phyloP scores from a whole-genome alignment of 2,113 vertebrate species.

The Rutilus rutilus region DNA sequence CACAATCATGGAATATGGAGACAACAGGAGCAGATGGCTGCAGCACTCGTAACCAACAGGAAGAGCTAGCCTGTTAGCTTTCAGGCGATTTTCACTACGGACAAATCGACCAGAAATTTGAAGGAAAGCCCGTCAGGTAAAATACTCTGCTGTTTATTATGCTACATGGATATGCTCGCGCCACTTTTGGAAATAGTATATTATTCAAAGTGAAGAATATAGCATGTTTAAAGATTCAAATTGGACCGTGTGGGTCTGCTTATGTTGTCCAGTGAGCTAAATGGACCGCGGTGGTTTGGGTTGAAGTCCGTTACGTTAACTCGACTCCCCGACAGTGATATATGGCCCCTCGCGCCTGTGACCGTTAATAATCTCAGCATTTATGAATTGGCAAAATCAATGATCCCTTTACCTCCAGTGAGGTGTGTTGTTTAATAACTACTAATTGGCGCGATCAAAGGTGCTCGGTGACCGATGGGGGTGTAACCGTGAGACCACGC shows the following conservation, averaged over 20 bases:
- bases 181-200: not conserved
- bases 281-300: not conserved
- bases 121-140: conserved; percentile 62
- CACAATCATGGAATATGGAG: conserved; percentile 16
- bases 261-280: not conserved
- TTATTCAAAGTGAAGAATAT: not conserved
- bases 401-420: not conserved
- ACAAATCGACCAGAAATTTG: conserved; percentile 61
- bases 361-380: not conserved
- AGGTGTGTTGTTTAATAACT: not conserved
- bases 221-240: not conserved
- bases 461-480: not conserved
- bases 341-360: not conserved
- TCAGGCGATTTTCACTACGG: conserved; percentile 46
- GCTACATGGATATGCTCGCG: too few species aligned
- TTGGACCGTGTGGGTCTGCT: not conserved
- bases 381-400: not conserved
- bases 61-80: conserved; percentile 63
- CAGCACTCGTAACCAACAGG: conserved; percentile 60
- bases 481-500: not conserved
- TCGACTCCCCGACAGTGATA: not conserved
- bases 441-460: not conserved
- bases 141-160: not conserved
- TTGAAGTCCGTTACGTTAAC: not conserved
- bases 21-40: conserved; percentile 42